Conservation (phyloP, 2,888 invertebrate species). For the Thereva unica region DNA sequence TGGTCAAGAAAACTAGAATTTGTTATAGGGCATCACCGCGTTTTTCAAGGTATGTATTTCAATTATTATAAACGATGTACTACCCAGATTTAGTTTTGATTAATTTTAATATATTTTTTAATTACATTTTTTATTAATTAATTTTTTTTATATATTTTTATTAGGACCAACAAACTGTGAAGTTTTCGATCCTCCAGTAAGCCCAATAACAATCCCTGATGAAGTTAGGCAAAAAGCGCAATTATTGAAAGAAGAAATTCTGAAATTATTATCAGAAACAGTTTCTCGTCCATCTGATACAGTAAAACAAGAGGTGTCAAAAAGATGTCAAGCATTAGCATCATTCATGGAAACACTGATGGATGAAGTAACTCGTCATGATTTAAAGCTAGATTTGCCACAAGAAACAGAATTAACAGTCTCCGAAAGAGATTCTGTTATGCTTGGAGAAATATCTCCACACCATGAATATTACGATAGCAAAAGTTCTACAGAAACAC, state of each 20-base stretch:
- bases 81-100: no score
- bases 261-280: conserved; percentile 69
- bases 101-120: no score
- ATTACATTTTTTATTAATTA: no score
- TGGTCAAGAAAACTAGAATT: conserved; percentile 91
- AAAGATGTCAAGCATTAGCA: conserved; percentile 73
- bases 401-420: conserved; percentile 63
- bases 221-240: conserved; percentile 66
- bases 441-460: conserved; percentile 83
- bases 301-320: conserved; percentile 68
- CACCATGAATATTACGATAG: conserved; percentile 80
- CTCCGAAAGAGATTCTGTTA: conserved; percentile 75
- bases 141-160: no score
- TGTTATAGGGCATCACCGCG: conserved; percentile 81
- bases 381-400: conserved; percentile 64
- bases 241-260: conserved; percentile 68
- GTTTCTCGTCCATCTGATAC: conserved; percentile 60
- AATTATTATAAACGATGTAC: not conserved
- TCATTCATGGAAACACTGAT: conserved; percentile 76
- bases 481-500: conserved; percentile 78
- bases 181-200: conserved; percentile 65
- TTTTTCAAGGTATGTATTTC: conserved; percentile 67
- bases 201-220: conserved; percentile 60
- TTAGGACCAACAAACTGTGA: conserved; percentile 78
- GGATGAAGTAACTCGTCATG: conserved; percentile 67